Evolutionary conservation across 2,888 invertebrate species (phyloP).

Genomic region (Chalcis sispes): DNA sequence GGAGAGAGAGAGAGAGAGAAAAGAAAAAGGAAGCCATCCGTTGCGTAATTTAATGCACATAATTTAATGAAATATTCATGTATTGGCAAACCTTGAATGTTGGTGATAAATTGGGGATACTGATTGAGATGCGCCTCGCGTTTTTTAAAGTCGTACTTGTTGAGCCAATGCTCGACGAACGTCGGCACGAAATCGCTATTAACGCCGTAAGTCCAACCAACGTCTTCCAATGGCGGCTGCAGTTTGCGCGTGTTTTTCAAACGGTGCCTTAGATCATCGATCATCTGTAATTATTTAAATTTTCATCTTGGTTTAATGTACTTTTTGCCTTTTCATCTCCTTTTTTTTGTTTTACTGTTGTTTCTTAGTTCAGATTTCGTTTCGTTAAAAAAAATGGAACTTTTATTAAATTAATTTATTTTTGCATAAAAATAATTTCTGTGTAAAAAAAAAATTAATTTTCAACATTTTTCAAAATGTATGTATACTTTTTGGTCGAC

Average conservation of each 20-base stretch:
- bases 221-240: conserved; percentile 62
- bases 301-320: no score
- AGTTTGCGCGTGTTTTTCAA: conserved; percentile 69
- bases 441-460: no score
- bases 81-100: conserved; percentile 65
- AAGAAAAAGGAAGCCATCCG: not conserved
- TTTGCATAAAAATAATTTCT: no score
- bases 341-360: no score
- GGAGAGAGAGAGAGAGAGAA: no score
- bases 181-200: conserved; percentile 75
- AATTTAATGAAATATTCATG: no score
- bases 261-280: conserved; percentile 72
- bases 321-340: no score
- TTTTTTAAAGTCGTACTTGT: conserved; percentile 79
- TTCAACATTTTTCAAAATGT: no score
- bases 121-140: conserved; percentile 78
- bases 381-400: no score
- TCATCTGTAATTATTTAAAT: conserved; percentile 67
- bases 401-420: no score
- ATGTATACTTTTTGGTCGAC: no score
- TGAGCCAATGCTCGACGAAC: conserved; percentile 78
- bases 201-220: conserved; percentile 77
- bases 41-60: conserved; percentile 5
- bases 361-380: no score
- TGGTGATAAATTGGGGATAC: conserved; percentile 74